Percentiles rank a stretch among this genome's conserved stretches.
phyloP scores from a whole-genome alignment of 2,797 vertebrate genomes.

The Pogoniulus pusillus region DNA sequence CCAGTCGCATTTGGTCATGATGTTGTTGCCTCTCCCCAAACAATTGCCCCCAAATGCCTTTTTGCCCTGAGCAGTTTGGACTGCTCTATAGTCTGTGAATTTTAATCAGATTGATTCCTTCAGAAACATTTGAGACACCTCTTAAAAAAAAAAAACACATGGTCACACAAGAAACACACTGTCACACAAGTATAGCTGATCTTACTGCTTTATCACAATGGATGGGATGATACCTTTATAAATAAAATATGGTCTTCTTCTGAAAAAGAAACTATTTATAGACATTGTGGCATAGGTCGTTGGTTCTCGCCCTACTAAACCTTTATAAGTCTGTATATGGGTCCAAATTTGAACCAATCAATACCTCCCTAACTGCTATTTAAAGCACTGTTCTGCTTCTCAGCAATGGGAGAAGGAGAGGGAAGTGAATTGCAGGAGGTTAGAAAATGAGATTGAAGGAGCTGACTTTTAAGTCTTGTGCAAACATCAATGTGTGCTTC shows the following conservation, averaged over 20 bases:
- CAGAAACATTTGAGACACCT: neutral
- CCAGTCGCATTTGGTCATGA: neutral
- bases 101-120: neutral
- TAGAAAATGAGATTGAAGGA: neutral
- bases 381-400: constrained; percentile 7
- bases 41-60: neutral
- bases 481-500: neutral
- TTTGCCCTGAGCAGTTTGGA: neutral
- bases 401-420: neutral
- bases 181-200: neutral
- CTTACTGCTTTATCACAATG: constrained; percentile 25
- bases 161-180: neutral
- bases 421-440: neutral
- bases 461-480: neutral
- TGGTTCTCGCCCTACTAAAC: neutral
- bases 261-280: constrained; percentile 47
- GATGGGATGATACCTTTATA: constrained; percentile 64
- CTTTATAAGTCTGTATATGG: neutral
- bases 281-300: neutral
- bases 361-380: constrained; percentile 35
- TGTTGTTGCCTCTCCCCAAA: neutral
- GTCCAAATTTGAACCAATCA: constrained; percentile 18
- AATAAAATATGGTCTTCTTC: constrained; percentile 55
- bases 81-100: neutral
- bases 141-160: neutral